These are phyloP conservation scores for Scortum barcoo DNA, from an alignment of 2,113 vertebrate species.

Conservation along the genomic window DNA sequence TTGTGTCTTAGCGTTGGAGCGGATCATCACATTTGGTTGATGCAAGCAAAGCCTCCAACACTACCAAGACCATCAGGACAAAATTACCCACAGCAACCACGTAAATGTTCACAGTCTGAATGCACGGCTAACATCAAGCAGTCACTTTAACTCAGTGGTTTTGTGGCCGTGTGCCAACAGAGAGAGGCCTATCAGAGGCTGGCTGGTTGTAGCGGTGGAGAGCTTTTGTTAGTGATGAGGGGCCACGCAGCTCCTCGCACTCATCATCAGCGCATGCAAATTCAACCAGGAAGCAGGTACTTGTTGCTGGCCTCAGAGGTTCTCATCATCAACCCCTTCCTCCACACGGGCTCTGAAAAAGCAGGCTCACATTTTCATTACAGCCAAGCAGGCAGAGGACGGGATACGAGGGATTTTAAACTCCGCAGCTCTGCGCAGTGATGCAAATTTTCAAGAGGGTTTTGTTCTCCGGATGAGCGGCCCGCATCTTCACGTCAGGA, in stretches of 20 bases:
- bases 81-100: conserved; percentile 5
- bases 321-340: conserved; percentile 27
- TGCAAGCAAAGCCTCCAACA: not conserved
- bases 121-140: not conserved
- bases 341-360: not conserved
- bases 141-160: not conserved
- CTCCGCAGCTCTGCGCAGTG: conserved; percentile 18
- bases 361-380: conserved; percentile 33
- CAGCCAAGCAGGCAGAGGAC: conserved; percentile 25
- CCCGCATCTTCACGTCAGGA: conserved; percentile 30
- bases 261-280: conserved; percentile 61
- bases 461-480: conserved; percentile 35
- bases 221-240: conserved; percentile 20
- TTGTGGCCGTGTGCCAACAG: conserved; percentile 2
- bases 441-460: conserved; percentile 45
- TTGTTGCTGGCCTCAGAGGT: conserved; percentile 34
- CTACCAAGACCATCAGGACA: not conserved
- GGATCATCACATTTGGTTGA: not conserved
- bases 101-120: not conserved
- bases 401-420: conserved; percentile 45
- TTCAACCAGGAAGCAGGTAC: conserved; percentile 59
- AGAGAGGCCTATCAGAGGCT: conserved; percentile 10
- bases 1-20: not conserved
- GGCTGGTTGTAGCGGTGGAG: not conserved
- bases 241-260: conserved; percentile 5